Percentiles rank a stretch among this genome's conserved stretches.
Conservation (phyloP, 2,888 invertebrate genomes). For the Drosophila greeni region DNA sequence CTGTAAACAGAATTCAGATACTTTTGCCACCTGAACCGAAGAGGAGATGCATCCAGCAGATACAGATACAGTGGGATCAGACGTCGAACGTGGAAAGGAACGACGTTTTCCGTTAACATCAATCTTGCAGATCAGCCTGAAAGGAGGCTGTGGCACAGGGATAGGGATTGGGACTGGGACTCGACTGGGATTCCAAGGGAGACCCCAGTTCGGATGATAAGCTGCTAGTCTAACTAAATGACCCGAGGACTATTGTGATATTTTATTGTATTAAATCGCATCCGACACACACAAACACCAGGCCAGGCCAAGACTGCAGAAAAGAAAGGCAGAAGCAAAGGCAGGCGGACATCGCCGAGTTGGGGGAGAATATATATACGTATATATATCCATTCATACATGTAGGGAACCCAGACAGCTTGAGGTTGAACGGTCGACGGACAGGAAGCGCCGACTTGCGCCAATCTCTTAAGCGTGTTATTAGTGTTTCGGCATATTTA, state of each 20-base stretch:
- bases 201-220: conserved; percentile 60
- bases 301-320: background rate
- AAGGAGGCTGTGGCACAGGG: conserved; percentile 43
- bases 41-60: conserved; percentile 13
- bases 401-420: background rate
- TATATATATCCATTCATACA: background rate
- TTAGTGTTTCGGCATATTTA: conserved; percentile 73
- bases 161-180: background rate
- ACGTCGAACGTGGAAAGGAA: conserved; percentile 53
- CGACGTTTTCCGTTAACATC: conserved; percentile 78
- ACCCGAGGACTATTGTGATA: conserved; percentile 79
- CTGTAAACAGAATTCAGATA: background rate
- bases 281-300: conserved; percentile 64
- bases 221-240: conserved; percentile 77
- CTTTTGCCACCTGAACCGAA: conserved; percentile 10
- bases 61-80: conserved; percentile 31
- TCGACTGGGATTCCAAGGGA: conserved; percentile 10
- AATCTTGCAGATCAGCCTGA: conserved; percentile 71
- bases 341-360: conserved; percentile 27
- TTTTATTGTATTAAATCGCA: conserved; percentile 78
- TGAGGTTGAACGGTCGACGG: conserved; percentile 36
- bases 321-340: conserved; percentile 27
- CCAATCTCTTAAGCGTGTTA: conserved; percentile 71
- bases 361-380: conserved; percentile 4
- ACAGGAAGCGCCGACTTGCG: conserved; percentile 71